These are phyloP conservation scores for Hippocampus zosterae DNA, from an alignment of 2,113 vertebrate genomes.

Conservation along the genomic window DNA sequence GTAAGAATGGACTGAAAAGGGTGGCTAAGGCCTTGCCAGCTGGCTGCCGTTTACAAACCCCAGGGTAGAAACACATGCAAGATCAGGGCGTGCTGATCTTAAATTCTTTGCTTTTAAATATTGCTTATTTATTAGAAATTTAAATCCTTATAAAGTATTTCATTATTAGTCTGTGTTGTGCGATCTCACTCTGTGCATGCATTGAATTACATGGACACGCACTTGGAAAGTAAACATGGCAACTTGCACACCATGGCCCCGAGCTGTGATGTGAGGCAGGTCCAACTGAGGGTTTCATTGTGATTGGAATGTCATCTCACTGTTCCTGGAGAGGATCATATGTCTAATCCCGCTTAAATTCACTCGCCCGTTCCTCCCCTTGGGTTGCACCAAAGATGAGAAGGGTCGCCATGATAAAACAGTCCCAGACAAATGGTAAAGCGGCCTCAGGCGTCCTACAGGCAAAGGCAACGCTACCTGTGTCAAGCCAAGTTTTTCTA, in stretches of 20 bases:
- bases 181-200: not conserved
- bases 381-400: conserved; percentile 38
- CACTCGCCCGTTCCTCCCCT: conserved; percentile 27
- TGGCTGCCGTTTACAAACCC: too few relatives aligned
- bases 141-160: not conserved
- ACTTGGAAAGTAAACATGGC: not conserved
- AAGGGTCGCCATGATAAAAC: conserved; percentile 45
- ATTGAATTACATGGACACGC: conserved; percentile 19
- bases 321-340: conserved; percentile 53
- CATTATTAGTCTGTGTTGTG: too few relatives aligned
- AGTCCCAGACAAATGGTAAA: conserved; percentile 19
- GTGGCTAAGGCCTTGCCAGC: too few relatives aligned
- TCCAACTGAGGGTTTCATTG: conserved; percentile 37
- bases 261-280: conserved; percentile 43
- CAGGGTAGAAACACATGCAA: too few relatives aligned
- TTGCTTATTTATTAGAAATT: not conserved
- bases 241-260: conserved; percentile 7
- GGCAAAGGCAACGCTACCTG: conserved; percentile 34
- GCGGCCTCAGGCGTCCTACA: conserved; percentile 35
- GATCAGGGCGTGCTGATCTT: too few relatives aligned
- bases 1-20: too few relatives aligned
- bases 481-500: conserved; percentile 37
- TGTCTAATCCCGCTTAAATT: conserved; percentile 51
- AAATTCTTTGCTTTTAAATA: not conserved
- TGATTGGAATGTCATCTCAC: conserved; percentile 60